Conservation (phyloP, 53 echinoderm and acorn worm genomes). For the Arbacia lixula region DNA sequence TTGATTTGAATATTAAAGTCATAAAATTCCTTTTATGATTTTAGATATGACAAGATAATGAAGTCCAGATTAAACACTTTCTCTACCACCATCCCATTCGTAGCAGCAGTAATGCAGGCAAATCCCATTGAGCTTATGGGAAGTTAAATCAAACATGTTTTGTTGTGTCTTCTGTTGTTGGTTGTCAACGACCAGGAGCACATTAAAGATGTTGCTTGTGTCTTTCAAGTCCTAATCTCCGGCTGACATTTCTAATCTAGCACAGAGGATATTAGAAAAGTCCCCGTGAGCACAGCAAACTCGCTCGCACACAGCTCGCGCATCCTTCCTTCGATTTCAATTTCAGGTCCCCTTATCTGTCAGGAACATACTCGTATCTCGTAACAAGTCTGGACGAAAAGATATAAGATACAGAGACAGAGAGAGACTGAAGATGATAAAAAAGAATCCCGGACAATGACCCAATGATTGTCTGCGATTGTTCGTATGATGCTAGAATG, state of each 20-base stretch:
- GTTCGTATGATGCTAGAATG: too few relatives aligned
- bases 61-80: too few relatives aligned
- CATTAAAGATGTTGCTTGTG: background rate
- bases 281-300: background rate
- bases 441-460: slow-evolving; percentile 6
- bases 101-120: too few relatives aligned
- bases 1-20: too few relatives aligned
- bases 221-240: background rate
- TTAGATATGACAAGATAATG: too few relatives aligned
- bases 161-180: too few relatives aligned
- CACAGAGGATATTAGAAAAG: background rate
- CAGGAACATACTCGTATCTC: background rate
- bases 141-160: too few relatives aligned
- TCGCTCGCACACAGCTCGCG: background rate
- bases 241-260: background rate
- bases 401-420: too few relatives aligned
- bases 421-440: background rate
- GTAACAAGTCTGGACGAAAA: background rate
- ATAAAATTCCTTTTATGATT: too few relatives aligned
- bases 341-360: slow-evolving; percentile 1
- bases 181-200: too few relatives aligned
- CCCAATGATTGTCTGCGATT: background rate
- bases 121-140: too few relatives aligned
- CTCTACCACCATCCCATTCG: too few relatives aligned
- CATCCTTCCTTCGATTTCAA: background rate